A percentile compares a stretch with the other conserved stretches of the same genome.
These are phyloP conservation scores for Drosophila saltans DNA, from an alignment of 1,140 invertebrate genomes.

Conservation along the genomic window DNA sequence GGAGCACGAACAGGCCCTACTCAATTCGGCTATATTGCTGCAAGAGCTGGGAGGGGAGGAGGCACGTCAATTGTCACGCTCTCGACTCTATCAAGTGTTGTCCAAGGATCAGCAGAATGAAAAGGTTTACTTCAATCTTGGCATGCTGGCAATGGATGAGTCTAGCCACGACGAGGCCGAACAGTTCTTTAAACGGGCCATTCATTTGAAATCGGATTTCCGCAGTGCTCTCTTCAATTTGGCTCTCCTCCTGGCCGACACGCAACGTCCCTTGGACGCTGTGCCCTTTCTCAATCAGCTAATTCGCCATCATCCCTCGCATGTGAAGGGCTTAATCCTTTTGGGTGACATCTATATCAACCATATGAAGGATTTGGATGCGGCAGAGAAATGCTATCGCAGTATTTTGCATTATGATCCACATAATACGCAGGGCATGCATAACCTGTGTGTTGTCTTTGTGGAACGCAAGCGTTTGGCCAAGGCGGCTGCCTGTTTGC, in stretches of 20 bases:
- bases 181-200: constrained; percentile 93
- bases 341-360: constrained; percentile 99
- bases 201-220: constrained; percentile 93
- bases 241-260: constrained; percentile 94
- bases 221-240: constrained; percentile 97
- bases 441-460: constrained; percentile 97
- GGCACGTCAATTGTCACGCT: constrained; percentile 89
- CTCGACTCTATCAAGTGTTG: constrained; percentile 91
- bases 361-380: constrained; percentile 96
- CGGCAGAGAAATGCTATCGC: constrained; percentile 96
- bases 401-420: constrained; percentile 94
- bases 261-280: constrained; percentile 94
- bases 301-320: constrained; percentile 95
- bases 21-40: constrained; percentile 97
- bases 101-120: constrained; percentile 92
- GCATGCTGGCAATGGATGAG: constrained; percentile 98
- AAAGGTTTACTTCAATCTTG: constrained; percentile 96
- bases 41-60: constrained; percentile 93
- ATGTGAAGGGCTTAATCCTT: constrained; percentile 96
- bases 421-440: constrained; percentile 95
- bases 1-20: constrained; percentile 96
- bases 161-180: constrained; percentile 94
- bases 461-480: constrained; percentile 94
- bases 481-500: constrained; percentile 92
- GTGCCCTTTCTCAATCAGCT: constrained; percentile 96